phyloP scores from a whole-genome alignment of 2,888 invertebrate species.

The Xestia c-nigrum region DNA sequence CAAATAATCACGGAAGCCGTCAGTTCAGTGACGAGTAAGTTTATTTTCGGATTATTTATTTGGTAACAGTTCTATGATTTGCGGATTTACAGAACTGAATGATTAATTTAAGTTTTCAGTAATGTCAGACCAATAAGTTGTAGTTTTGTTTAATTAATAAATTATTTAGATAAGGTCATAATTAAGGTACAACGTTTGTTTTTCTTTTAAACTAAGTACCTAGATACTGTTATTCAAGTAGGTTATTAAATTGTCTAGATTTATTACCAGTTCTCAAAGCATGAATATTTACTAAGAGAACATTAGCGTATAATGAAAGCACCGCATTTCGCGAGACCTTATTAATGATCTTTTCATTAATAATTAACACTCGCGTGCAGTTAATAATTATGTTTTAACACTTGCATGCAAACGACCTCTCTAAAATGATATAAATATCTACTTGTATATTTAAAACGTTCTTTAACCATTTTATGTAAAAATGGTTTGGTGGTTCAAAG shows the following conservation, averaged over 20 bases:
- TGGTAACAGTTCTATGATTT: not conserved
- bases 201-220: not conserved
- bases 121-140: not conserved
- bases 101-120: not conserved
- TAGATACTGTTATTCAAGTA: not conserved
- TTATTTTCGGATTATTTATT: not conserved
- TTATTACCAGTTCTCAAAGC: not conserved
- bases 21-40: too few relatives aligned
- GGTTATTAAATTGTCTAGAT: not conserved
- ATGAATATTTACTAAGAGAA: conserved; percentile 12
- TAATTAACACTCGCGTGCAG: conserved; percentile 61
- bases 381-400: conserved; percentile 52
- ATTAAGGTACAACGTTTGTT: not conserved
- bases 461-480: not conserved
- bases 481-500: not conserved
- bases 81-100: not conserved
- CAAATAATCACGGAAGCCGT: too few relatives aligned
- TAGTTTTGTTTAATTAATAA: too few relatives aligned
- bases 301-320: conserved; percentile 31
- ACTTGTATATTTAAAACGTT: conserved; percentile 13
- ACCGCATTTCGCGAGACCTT: conserved; percentile 26
- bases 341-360: conserved; percentile 59
- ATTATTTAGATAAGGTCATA: not conserved
- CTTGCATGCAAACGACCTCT: conserved; percentile 44
- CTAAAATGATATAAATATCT: conserved; percentile 26